Evolutionary conservation across 2,797 vertebrate species (phyloP), one percentile per base, ranked within the genome.

Genomic region (Etheostoma nigrum): DNA sequence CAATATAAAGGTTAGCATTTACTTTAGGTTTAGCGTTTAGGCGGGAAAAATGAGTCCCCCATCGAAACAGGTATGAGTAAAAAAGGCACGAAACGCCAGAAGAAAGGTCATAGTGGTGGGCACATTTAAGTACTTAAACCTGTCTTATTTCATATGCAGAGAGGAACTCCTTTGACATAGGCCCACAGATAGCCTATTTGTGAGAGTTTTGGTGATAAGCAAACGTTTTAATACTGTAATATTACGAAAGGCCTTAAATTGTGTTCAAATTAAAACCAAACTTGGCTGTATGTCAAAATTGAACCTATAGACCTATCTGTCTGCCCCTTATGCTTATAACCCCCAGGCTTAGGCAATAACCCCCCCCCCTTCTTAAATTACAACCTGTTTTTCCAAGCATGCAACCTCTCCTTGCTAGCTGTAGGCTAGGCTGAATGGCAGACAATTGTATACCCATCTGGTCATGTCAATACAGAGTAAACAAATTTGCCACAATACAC

Each of bases 331-430:
- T 53, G 54, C 76, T 42, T 15, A 47, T 2, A 3, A 63, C 71
- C 45, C 69, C 19, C 33, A 52, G 36, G 36, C 36, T 40, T 12
- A 40, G 10, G 30, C 30, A 13, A 36, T 2, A 3, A 63, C 71
- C 45, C 67, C 19, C 27, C 47, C 21, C 21, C 21, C 45, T 18
- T 84, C 72, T 89, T 82, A 79, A 14, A 51, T 91, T 87, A 62
- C 86, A 85, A 65, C 70, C 58, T 45, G 70, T 71, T 83, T 58
- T 80, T 78, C 70, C 59, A 25, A 52, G 57, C 63, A 33, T 65
- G 49, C 5, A 36, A 23, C 61, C 18, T 52, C 51, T 1, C 15
- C 1, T 6, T 25, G 13, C 69, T 23, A 14, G 5, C 40, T 0
- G 4, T 13, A 51, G 45, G 30, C 44, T 36, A 2, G 9, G 30